Evolutionary conservation across 2,888 invertebrate species (phyloP), one percentile per base, ranked within the genome.

Genomic region (Priocnemis perturbator): DNA sequence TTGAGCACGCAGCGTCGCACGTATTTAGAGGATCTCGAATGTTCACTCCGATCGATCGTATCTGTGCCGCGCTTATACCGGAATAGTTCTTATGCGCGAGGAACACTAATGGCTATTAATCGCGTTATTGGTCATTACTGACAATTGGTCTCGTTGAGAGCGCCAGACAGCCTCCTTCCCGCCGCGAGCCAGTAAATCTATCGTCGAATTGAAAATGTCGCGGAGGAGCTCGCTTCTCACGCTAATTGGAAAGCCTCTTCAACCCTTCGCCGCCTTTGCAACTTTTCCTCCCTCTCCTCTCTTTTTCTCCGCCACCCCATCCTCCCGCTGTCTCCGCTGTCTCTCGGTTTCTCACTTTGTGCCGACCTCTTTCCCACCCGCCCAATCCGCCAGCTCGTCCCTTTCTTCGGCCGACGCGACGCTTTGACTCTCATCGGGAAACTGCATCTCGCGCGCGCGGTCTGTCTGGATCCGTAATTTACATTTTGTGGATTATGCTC

Each of bases 161-260:
- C 11, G 7, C 37, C 37, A 37, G 37, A 37, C 37, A 37, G 37
- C 50, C n/a, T 17, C 19, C 19, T 5, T 50, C 50, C 50, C 50
- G 9, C 4, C 23, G 23, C 4, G 53, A 53, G 21, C 23, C 50
- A 30, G 44, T 64, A 53, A 63, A 58, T 58, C 52, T 47, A 15
- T 58, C 59, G 23, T 37, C 14, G 61, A 30, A 48, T 14, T 14
- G 53, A 26, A 52, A 17, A 21, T 23, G 53, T 53, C 53, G 23
- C 53, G 21, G 23, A 53, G 23, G 53, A 53, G 21, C 20, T 23
- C 21, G 21, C 20, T 53, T 53, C 47, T 64, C 59, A 47, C 60
- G 68, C 55, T 55, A 60, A 68, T 64, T 64, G 68, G 37, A 68
- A 50, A 64, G 64, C 23, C 53, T 64, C 23, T 15, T 50, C 3